Evolutionary conservation across 2,113 vertebrate species (phyloP).

Genomic region (Isurus oxyrinchus): DNA sequence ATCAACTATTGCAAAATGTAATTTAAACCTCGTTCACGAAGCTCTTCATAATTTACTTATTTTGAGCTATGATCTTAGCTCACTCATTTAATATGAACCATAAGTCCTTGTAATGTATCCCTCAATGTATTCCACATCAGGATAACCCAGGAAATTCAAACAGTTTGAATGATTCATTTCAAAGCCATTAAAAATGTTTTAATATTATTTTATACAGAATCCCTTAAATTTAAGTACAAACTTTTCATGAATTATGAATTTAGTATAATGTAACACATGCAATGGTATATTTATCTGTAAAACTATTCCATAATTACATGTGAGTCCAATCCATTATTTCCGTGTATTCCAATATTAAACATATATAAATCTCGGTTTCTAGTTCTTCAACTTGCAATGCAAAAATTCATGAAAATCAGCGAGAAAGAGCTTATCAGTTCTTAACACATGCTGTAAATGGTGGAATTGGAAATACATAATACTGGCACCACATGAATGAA

Average conservation of each 20-base stretch:
- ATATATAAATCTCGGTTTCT: not conserved
- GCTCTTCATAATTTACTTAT: not conserved
- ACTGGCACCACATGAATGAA: not conserved
- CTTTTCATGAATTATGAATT: not conserved
- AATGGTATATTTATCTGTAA: not conserved
- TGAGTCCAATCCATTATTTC: not conserved
- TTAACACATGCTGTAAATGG: not conserved
- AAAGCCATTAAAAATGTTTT: not conserved
- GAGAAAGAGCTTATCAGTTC: not conserved
- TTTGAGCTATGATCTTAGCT: not conserved
- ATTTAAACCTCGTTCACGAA: not conserved
- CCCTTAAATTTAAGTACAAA: not conserved
- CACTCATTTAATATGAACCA: not conserved
- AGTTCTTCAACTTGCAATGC: not conserved
- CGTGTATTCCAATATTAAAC: not conserved
- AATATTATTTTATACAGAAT: not conserved
- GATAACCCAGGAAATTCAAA: not conserved
- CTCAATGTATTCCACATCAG: not conserved
- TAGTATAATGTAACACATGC: not conserved
- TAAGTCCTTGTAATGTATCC: not conserved
- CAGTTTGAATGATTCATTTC: not conserved
- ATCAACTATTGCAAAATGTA: not conserved
- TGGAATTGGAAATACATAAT: not conserved
- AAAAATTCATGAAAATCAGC: not conserved
- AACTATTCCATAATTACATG: not conserved